phyloP scores from a whole-genome alignment of 2,888 invertebrate species.

The Chromoteleia sp. region DNA sequence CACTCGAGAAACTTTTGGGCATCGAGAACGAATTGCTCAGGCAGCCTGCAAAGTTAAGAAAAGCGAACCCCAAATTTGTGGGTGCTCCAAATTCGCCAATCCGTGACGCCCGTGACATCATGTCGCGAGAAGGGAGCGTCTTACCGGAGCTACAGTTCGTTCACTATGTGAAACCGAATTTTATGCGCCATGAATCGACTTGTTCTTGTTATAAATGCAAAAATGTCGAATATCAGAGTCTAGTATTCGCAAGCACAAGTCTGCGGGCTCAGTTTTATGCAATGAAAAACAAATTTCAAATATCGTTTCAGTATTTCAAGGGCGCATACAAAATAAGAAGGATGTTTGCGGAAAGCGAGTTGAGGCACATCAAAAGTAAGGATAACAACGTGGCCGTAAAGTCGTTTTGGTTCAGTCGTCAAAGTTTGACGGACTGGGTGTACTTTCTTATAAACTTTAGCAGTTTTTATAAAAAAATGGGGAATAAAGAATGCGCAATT shows the following conservation, averaged over 20 bases:
- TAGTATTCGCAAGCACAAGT: constrained; percentile 76
- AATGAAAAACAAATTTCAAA: constrained; percentile 70
- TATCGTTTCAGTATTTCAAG: constrained; percentile 77
- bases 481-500: constrained; percentile 60
- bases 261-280: constrained; percentile 80
- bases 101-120: constrained; percentile 59
- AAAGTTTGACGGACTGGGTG: constrained; percentile 75
- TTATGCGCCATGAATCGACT: constrained; percentile 73
- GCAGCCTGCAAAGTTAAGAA: constrained; percentile 52
- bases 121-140: constrained; percentile 70
- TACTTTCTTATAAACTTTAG: constrained; percentile 78
- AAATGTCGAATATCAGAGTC: constrained; percentile 77
- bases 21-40: constrained; percentile 74
- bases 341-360: constrained; percentile 47
- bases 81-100: constrained; percentile 29
- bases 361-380: constrained; percentile 28
- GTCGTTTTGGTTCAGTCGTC: constrained; percentile 73
- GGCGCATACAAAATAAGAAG: constrained; percentile 77
- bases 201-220: constrained; percentile 80
- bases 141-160: constrained; percentile 77
- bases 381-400: constrained; percentile 52
- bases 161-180: constrained; percentile 75
- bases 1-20: constrained; percentile 79
- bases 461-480: constrained; percentile 72
- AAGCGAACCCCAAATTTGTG: not conserved